Evolutionary conservation across 1,140 invertebrate species (phyloP).

Genomic region (Drosophila takahashii): DNA sequence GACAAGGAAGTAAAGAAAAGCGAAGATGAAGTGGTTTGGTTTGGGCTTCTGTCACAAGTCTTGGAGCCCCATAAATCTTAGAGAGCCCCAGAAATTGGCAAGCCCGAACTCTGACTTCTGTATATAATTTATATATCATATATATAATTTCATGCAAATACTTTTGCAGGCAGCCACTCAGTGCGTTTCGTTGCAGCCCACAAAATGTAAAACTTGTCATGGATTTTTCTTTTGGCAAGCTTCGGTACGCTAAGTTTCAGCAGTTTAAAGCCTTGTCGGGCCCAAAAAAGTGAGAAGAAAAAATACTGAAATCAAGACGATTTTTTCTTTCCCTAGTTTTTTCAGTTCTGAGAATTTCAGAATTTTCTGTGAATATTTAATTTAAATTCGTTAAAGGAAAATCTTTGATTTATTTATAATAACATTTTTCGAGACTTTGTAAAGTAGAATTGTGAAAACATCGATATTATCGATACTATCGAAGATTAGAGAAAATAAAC

Average conservation of each 20-base stretch:
- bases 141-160: neutral
- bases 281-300: too few species aligned
- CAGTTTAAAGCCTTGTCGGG: too few species aligned
- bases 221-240: conserved; percentile 42
- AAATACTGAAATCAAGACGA: too few species aligned
- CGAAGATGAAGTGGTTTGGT: conserved; percentile 65
- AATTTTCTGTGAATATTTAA: too few species aligned
- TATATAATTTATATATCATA: neutral
- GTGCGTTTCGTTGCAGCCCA: conserved; percentile 58
- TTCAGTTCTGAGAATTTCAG: too few species aligned
- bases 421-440: too few species aligned
- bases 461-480: too few species aligned
- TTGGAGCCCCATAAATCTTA: conserved; percentile 57
- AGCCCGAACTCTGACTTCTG: conserved; percentile 9
- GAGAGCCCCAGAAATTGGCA: conserved; percentile 64
- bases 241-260: conserved; percentile 20
- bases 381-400: too few species aligned
- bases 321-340: too few species aligned
- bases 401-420: too few species aligned
- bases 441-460: too few species aligned
- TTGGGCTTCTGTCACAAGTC: conserved; percentile 42
- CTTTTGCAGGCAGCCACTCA: conserved; percentile 56
- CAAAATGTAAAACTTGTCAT: conserved; percentile 50
- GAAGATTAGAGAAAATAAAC: too few species aligned
- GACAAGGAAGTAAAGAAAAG: neutral